Conservation (phyloP, 1,140 invertebrate species). For the Nasonia longicornis region DNA sequence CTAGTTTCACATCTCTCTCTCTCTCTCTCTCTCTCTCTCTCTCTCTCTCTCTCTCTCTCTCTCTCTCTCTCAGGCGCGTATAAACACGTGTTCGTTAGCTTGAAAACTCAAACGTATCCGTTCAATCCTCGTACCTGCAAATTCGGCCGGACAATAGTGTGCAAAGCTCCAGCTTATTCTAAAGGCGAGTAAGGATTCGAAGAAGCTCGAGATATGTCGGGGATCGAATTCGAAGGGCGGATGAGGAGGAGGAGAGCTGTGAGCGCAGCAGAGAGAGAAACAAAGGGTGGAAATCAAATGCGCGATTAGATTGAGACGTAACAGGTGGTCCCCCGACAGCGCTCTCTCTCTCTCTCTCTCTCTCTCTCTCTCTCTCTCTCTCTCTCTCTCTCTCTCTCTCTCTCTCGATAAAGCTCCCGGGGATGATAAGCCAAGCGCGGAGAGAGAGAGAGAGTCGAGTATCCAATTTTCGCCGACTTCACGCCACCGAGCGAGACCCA, state of each 20-base stretch:
- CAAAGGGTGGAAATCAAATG: constrained; percentile 32
- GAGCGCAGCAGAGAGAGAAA: not conserved
- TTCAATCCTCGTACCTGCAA: no score
- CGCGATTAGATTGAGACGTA: constrained; percentile 40
- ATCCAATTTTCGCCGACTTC: constrained; percentile 26
- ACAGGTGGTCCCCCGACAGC: constrained; percentile 27
- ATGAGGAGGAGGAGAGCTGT: not conserved
- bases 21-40: no score
- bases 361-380: no score
- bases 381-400: not conserved
- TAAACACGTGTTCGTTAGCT: no score
- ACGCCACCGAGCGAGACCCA: constrained; percentile 8
- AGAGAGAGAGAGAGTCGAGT: constrained; percentile 1
- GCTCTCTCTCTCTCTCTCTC: no score
- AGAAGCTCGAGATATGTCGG: not conserved
- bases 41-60: no score
- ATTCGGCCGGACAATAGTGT: no score
- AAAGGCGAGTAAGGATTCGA: not conserved
- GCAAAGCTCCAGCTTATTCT: not conserved
- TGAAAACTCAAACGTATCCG: no score
- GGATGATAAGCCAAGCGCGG: constrained; percentile 8
- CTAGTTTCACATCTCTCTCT: no score
- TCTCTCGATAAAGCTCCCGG: constrained; percentile 16
- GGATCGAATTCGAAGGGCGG: not conserved
- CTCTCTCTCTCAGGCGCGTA: no score